phyloP scores from a whole-genome alignment of 2,888 invertebrate genomes.

The Penaeus monodon region DNA sequence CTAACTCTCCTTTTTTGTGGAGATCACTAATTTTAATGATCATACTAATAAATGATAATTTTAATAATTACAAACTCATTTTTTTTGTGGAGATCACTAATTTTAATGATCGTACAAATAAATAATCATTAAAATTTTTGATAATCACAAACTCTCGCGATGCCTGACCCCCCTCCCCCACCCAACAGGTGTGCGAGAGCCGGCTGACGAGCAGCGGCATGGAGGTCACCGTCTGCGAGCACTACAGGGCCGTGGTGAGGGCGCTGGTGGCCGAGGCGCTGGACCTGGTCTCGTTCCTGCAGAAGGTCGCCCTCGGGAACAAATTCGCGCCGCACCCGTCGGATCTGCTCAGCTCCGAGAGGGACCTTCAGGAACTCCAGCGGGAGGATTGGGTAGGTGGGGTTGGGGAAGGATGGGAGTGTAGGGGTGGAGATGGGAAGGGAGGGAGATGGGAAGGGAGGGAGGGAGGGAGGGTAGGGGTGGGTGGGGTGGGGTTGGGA shows the following conservation, averaged over 20 bases:
- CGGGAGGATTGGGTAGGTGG: conserved; percentile 63
- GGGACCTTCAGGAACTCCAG: conserved; percentile 63
- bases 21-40: too few relatives aligned
- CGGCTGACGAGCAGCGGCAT: conserved; percentile 46
- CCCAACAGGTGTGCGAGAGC: conserved; percentile 52
- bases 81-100: too few relatives aligned
- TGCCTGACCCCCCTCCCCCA: background rate
- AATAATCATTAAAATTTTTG: too few relatives aligned
- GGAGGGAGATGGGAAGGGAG: background rate
- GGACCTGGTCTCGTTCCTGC: conserved; percentile 90
- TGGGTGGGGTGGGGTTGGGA: background rate
- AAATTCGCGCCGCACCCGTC: conserved; percentile 33
- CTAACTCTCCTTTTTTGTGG: too few relatives aligned
- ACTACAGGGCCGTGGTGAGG: conserved; percentile 92
- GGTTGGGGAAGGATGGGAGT: background rate
- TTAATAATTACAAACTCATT: too few relatives aligned
- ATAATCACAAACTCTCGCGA: background rate
- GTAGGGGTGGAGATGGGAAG: too few relatives aligned
- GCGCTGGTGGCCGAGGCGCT: conserved; percentile 92
- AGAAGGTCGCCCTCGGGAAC: conserved; percentile 76
- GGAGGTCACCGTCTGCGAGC: conserved; percentile 69
- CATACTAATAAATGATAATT: too few relatives aligned
- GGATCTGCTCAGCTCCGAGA: conserved; percentile 60
- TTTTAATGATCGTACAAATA: too few relatives aligned
- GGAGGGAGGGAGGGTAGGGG: background rate